Conservation (phyloP, 2,888 invertebrate genomes). For the Anarsia innoxiella region DNA sequence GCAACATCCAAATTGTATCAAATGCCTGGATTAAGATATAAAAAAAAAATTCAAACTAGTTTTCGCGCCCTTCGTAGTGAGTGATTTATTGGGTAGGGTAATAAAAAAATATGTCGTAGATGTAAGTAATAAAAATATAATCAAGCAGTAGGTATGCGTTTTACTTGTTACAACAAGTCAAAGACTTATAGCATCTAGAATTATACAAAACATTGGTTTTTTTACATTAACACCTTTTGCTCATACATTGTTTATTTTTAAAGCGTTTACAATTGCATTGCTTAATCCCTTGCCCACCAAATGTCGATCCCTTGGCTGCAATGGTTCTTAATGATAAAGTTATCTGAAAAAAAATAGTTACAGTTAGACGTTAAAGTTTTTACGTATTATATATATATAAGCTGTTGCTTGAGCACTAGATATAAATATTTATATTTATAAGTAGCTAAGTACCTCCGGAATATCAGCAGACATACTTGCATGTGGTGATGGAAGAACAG, state of each 20-base stretch:
- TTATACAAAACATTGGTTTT: background rate
- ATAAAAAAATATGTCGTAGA: no score
- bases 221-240: background rate
- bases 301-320: background rate
- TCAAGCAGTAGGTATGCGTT: no score
- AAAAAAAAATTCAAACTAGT: no score
- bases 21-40: no score
- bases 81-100: no score
- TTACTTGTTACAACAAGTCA: no score
- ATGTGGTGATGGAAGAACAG: background rate
- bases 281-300: constrained; percentile 1
- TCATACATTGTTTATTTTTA: background rate
- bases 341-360: background rate
- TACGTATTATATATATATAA: no score
- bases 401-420: no score
- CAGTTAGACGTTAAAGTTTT: background rate
- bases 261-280: background rate
- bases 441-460: background rate
- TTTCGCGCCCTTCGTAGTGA: no score
- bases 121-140: no score
- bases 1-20: no score
- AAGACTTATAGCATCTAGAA: background rate
- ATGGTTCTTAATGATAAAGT: background rate
- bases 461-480: background rate
- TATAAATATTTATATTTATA: no score